Evolutionary conservation across 2,888 invertebrate genomes (phyloP), one percentile per base, ranked within the genome.

Genomic region (Cheilosia variabilis): DNA sequence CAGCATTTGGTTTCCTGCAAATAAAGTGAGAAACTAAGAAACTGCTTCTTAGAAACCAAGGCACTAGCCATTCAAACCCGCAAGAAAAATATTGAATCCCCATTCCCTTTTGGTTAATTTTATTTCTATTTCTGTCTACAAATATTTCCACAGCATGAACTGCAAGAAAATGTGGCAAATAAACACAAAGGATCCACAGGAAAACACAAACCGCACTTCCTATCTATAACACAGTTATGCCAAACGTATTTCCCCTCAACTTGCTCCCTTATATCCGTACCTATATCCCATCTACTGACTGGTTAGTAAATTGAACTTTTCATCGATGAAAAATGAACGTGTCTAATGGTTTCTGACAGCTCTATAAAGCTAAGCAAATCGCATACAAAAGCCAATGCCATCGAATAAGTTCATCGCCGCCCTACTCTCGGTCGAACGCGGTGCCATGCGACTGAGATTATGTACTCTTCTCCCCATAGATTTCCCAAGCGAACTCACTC

Each of bases 301-400:
- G 76, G 69, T 65, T 52, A 31, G 72, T 80, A 75, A 84, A 84
- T 84, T 75, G 75, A 84, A 80, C 80, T 80, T 76, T 80, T 53
- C 75, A 80, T 80, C 79, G 75, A 84, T 84, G 84, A 84, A 84
- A 84, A 84, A 84, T 84, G 84, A 80, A 80, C 75, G 58, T 60
- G 60, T 75, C 75, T 80, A 75, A 84, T 84, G 80, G 80, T 65
- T 84, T 69, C 75, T 84, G 84, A 84, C 84, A 84, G 84, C 65
- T 84, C 69, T 71, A 84, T 84, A 71, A 80, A 45, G 80, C 84
- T 80, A 80, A 80, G 75, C 84, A 84, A 84, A 84, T 80, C 80
- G 75, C 75, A 84, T 58, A 80, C 68, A 75, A 80, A 80, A 71
- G 71, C 84, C 69, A 84, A 57, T 41, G 62, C 62, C 71, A 77